Evolutionary conservation across 23 tunicate species (phyloP).

Genomic region (Oikopleura dioica): DNA sequence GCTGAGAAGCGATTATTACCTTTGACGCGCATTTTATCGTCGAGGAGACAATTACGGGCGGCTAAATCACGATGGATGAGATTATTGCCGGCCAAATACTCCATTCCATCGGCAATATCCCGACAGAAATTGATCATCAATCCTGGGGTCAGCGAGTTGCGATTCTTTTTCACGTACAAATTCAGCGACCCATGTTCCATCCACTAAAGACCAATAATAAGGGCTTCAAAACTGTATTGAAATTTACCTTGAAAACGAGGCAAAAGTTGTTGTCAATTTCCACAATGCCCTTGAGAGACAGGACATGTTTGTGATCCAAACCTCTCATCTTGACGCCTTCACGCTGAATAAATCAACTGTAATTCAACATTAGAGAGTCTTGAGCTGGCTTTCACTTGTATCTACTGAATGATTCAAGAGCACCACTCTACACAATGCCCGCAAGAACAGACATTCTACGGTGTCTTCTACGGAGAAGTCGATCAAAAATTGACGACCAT

Average conservation of each 20-base stretch:
- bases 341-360: neutral
- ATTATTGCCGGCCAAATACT: neutral
- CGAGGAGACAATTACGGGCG: slow-evolving; percentile 4
- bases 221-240: no score
- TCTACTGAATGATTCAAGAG: no score
- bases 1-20: neutral
- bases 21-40: neutral
- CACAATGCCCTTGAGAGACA: slow-evolving; percentile 5
- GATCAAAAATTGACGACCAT: no score
- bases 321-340: slow-evolving; percentile 3
- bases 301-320: slow-evolving; percentile 1
- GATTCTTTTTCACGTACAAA: neutral
- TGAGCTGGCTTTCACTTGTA: no score
- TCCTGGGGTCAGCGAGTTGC: neutral
- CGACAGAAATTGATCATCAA: neutral
- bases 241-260: slow-evolving; percentile 3
- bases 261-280: neutral
- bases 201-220: no score
- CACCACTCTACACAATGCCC: no score
- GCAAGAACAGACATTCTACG: no score
- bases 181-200: slow-evolving; percentile 1
- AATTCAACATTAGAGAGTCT: no score
- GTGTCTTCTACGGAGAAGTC: no score
- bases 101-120: slow-evolving; percentile 11
- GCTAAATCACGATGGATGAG: slow-evolving; percentile 7